A percentile compares a stretch with the other conserved stretches of the same genome.
Evolutionary conservation across 1,140 invertebrate species (phyloP).

Genomic region (Aphelenchoides besseyi): DNA sequence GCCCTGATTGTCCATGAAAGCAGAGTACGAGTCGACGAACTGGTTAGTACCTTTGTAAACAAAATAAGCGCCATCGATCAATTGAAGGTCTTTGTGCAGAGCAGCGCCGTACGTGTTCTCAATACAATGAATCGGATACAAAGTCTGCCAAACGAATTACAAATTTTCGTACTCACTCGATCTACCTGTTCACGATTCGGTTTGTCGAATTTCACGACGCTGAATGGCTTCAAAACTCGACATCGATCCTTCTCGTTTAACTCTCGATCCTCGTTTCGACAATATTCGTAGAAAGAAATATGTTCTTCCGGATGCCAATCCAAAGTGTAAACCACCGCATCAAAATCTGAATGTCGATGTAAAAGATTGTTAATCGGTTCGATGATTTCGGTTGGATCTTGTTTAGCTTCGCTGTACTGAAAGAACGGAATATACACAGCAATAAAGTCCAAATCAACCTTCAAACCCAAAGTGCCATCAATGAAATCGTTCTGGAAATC

Average conservation of each 20-base stretch:
- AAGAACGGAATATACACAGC: conserved; percentile 19
- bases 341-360: conserved; percentile 75
- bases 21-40: conserved; percentile 92
- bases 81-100: conserved; percentile 82
- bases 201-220: conserved; percentile 83
- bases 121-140: conserved; percentile 92
- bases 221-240: conserved; percentile 75
- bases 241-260: conserved; percentile 71
- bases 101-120: conserved; percentile 89
- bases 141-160: conserved; percentile 26
- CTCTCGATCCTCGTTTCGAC: conserved; percentile 73
- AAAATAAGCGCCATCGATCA: conserved; percentile 73
- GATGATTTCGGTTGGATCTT: conserved; percentile 59
- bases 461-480: conserved; percentile 83
- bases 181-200: conserved; percentile 68
- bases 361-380: conserved; percentile 85
- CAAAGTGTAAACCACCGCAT: conserved; percentile 84
- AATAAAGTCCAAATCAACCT: conserved; percentile 50
- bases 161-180: no score
- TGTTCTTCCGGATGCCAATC: conserved; percentile 97
- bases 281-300: conserved; percentile 74
- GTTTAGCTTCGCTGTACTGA: conserved; percentile 48
- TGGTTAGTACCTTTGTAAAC: conserved; percentile 90
- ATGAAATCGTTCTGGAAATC: conserved; percentile 99
- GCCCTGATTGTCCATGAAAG: conserved; percentile 89